Percentiles rank a stretch among this genome's conserved stretches.
Evolutionary conservation across 2,888 invertebrate genomes (phyloP).

Genomic region (Lysandra bellargus): DNA sequence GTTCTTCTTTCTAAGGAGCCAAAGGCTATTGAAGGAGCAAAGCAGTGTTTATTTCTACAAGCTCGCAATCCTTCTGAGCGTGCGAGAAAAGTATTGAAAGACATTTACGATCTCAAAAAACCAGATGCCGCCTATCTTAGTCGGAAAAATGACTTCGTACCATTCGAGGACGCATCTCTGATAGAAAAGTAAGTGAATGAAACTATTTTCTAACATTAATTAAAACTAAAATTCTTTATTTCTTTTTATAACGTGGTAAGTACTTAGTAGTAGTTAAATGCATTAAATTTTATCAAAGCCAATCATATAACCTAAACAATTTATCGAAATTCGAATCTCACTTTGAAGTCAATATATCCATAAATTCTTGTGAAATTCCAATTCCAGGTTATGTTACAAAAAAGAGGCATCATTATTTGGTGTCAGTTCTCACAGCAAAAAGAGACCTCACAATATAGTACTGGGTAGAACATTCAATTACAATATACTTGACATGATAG

Average conservation of each 20-base stretch:
- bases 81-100: constrained; percentile 87
- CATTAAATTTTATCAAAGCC: not conserved
- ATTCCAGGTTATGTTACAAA: constrained; percentile 84
- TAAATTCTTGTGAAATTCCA: not conserved
- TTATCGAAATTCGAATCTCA: too few relatives aligned
- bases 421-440: constrained; percentile 95
- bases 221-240: not conserved
- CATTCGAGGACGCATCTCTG: constrained; percentile 94
- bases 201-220: not conserved
- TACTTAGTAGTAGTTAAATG: not conserved
- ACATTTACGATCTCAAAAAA: constrained; percentile 92
- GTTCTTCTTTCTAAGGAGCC: constrained; percentile 90
- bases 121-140: constrained; percentile 88
- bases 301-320: not conserved
- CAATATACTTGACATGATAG: constrained; percentile 96
- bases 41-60: constrained; percentile 90
- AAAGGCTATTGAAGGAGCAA: constrained; percentile 92
- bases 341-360: not conserved
- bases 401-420: constrained; percentile 94
- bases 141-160: constrained; percentile 92
- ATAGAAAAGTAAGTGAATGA: constrained; percentile 84
- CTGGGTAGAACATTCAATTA: constrained; percentile 94
- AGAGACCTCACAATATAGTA: constrained; percentile 94
- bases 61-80: constrained; percentile 90
- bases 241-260: too few relatives aligned